Evolutionary conservation across 2,888 invertebrate species (phyloP).

Genomic region (Blastobasis lacticolella): DNA sequence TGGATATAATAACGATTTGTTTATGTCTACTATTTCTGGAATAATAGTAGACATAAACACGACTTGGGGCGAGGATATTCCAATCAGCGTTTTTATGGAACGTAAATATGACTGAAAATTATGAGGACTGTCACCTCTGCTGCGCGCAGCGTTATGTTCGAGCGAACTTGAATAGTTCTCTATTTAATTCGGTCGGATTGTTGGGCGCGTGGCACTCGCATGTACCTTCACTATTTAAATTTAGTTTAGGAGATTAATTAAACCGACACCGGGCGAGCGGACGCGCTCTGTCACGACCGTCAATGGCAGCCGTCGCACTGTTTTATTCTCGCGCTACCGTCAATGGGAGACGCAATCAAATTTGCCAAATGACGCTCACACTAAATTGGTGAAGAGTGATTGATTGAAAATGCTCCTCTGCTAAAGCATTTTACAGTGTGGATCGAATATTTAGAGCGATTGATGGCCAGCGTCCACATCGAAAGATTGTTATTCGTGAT

Average conservation of each 20-base stretch:
- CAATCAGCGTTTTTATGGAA: constrained; percentile 4
- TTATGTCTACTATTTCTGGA: too few relatives aligned
- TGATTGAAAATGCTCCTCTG: constrained; percentile 51
- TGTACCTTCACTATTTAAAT: constrained; percentile 48
- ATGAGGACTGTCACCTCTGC: constrained; percentile 32
- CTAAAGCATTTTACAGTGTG: constrained; percentile 53
- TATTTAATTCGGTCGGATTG: constrained; percentile 40
- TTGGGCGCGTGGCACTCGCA: constrained; percentile 25
- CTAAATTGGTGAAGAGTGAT: constrained; percentile 65
- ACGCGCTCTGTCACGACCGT: constrained; percentile 53
- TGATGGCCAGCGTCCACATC: constrained; percentile 2
- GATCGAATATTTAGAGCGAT: constrained; percentile 45
- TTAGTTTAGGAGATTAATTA: constrained; percentile 66
- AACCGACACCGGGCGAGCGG: constrained; percentile 35
- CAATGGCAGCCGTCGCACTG: constrained; percentile 55
- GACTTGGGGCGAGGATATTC: constrained; percentile 2
- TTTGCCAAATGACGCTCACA: constrained; percentile 64
- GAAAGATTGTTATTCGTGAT: too few relatives aligned
- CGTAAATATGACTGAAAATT: constrained; percentile 24
- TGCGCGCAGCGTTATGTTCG: constrained; percentile 26
- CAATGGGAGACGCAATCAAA: constrained; percentile 61
- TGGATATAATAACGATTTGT: too few relatives aligned
- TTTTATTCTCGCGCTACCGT: constrained; percentile 57
- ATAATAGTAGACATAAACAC: background rate
- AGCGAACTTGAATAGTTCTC: constrained; percentile 35